Evolutionary conservation across 2,888 invertebrate genomes (phyloP).

Genomic region (Schizotus pectinicornis): DNA sequence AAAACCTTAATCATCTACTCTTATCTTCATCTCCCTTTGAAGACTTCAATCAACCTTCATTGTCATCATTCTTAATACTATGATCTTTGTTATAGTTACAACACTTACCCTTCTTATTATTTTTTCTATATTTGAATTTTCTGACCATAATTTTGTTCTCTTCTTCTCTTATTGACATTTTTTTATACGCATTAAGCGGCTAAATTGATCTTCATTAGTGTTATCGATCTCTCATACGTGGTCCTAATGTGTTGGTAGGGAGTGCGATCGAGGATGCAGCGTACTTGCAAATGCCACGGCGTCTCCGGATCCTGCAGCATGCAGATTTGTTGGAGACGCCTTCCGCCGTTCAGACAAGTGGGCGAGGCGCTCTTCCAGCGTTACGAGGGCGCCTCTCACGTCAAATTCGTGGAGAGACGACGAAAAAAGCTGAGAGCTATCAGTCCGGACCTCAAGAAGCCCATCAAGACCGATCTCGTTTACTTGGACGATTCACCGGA

Average conservation of each 20-base stretch:
- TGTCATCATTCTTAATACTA: too few relatives aligned
- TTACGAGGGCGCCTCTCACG: constrained; percentile 88
- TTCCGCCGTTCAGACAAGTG: constrained; percentile 77
- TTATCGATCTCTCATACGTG: too few relatives aligned
- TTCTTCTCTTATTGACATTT: too few relatives aligned
- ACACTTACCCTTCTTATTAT: too few relatives aligned
- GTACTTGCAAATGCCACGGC: constrained; percentile 92
- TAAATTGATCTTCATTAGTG: too few relatives aligned
- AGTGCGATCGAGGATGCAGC: constrained; percentile 79
- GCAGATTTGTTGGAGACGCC: constrained; percentile 87
- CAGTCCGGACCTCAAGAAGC: constrained; percentile 81
- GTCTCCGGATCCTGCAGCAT: constrained; percentile 93
- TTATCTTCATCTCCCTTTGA: too few relatives aligned
- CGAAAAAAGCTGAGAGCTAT: constrained; percentile 75
- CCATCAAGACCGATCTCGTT: constrained; percentile 89
- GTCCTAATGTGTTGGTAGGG: constrained; percentile 58
- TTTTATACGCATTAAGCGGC: too few relatives aligned
- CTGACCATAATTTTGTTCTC: too few relatives aligned
- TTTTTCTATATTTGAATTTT: too few relatives aligned
- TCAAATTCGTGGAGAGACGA: constrained; percentile 71
- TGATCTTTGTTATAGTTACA: too few relatives aligned
- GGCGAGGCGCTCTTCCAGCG: constrained; percentile 78
- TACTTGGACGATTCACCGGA: constrained; percentile 91
- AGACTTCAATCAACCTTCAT: too few relatives aligned
- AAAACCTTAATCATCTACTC: too few relatives aligned